Base-by-base conservation (phyloP, 2,113 vertebrate genomes). In the Marcusenius ussheri region DNA sequence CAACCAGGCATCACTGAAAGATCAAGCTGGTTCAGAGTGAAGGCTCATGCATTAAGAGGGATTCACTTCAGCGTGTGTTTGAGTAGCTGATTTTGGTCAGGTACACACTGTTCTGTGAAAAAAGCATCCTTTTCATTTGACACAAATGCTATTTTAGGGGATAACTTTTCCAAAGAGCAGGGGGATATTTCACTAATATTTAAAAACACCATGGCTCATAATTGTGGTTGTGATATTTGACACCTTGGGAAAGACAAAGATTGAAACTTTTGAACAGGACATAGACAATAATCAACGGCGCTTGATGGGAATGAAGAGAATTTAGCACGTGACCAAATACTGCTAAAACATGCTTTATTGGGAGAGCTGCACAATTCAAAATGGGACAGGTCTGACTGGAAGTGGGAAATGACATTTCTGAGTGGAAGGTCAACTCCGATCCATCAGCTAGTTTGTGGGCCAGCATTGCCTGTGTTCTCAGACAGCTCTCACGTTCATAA, bases 271-370 rank as follows among this genome's bases (percentile, higher is more conserved):
- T 80, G 74, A 53, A 53, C 51, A 53, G 74, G 74, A 5, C 13
- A 35, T 77, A 1, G 80, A 83, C 24, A 46, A 83, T 39, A 39
- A 83, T 45, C 42, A 21, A 21, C 1, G 83, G 62, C n/a, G 10
- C 62, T 13, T 70, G 24, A 66, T 11, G 62, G 10, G 62, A 70
- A 70, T 70, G 27, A 70, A 83, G 77, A 8, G 39, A 45, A 83
- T 83, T 45, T 42, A 83, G 39, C 31, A 45, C 42, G 11, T 83
- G 39, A 83, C 74, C 74, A 39, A 80, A 39, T 39, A 3, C 27
- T 17, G 13, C 27, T 80, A 80, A 80, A 15, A 13, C 86, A 39
- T 88, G 86, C 86, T 88, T 88, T 88, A 88, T 88, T 88, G 86
- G 51, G 51, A 88, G 51, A 58, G 31, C 53, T 88, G 86, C 17